phyloP scores from a whole-genome alignment of 2,113 vertebrate species.

The mouse (Mus musculus) region DNA sequence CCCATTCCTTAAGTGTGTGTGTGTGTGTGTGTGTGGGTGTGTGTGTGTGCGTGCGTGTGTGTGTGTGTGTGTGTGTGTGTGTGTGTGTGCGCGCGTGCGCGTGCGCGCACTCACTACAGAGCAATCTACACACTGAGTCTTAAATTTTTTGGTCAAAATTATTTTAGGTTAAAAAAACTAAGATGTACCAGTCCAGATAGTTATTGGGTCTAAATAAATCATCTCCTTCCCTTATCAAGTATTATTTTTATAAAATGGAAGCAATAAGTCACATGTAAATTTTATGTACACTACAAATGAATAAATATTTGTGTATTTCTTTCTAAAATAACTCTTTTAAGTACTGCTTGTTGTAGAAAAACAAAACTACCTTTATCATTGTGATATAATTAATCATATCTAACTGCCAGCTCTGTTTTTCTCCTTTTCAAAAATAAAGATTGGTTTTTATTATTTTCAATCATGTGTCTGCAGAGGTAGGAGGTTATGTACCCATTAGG shows the following conservation, averaged over 20 bases:
- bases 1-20: background rate
- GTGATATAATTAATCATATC: conserved; percentile 22
- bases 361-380: conserved; percentile 33
- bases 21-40: background rate
- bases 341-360: background rate
- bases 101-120: background rate
- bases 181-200: background rate
- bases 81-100: background rate
- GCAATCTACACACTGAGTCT: conserved; percentile 7
- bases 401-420: conserved; percentile 19
- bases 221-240: conserved; percentile 13
- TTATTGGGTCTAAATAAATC: background rate
- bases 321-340: conserved; percentile 48
- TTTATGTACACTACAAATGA: background rate
- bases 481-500: too few species aligned
- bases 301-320: background rate
- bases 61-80: background rate
- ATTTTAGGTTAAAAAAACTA: conserved; percentile 48
- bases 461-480: background rate
- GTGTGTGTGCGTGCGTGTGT: background rate
- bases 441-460: background rate
- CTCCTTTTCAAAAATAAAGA: background rate
- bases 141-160: conserved; percentile 21
- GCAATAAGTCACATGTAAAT: background rate
- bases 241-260: conserved; percentile 59